Evolutionary conservation across 2,113 vertebrate genomes (phyloP), one percentile per base, ranked within the genome.

Genomic region (pig (Sus scrofa)): DNA sequence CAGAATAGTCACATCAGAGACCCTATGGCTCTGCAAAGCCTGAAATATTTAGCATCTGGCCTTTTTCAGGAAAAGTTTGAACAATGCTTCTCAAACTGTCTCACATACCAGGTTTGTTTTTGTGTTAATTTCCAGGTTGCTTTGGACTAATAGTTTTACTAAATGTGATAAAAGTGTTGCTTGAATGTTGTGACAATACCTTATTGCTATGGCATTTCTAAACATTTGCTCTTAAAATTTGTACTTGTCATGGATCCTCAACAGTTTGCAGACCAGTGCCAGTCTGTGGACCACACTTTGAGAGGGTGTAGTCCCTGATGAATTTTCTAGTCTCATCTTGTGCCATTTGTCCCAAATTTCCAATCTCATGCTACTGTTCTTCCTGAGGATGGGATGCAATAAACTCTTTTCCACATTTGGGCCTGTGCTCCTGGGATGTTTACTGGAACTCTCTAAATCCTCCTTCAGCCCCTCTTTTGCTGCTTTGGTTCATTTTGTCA

Each of bases 161-260:
- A 95, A 94, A 63, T 60, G 52, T 94, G 52, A 37, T 74, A 56
- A 89, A 91, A 95, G 58, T 67, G 19, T 54, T 92, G n/a, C 27
- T 70, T 79, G 75, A 65, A 12, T 70, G 16, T 63, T 81, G 32
- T 88, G 52, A 18, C 24, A 4, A 18, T 65, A 20, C 77, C 14
- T 84, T 50, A n/a, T 58, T 94, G 60, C 54, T 73, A 34, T 37
- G 89, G 62, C 78, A 74, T 58, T 79, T 75, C 63, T 82, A 50
- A 74, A 52, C 27, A 37, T 54, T 78, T 90, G 30, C 68, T 78
- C 20, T 78, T 94, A 58, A 62, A 34, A 89, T 96, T 77, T 83
- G 22, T 60, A 10, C 79, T 88, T 92, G 54, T 83, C 16, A 27
- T 10, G 14, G n/a, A 78, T 87, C 30, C 30, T 56, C 7, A 60